Evolutionary conservation across 2,113 vertebrate species (phyloP), one percentile per base, ranked within the genome.

Genomic region (Myotis yumanensis): DNA sequence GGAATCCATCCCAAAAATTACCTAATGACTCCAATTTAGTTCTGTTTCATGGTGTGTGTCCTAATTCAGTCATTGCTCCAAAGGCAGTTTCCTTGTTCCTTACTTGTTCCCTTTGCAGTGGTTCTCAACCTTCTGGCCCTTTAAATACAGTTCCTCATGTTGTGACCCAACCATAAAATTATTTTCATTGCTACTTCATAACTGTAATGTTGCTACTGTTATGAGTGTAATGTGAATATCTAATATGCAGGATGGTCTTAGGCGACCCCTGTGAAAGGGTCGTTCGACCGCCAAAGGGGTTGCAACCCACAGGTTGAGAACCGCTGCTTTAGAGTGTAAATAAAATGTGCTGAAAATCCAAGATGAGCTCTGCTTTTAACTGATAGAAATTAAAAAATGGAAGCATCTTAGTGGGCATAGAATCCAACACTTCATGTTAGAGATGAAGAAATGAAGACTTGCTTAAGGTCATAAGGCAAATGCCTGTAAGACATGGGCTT

Each of bases 311-410:
- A 43, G 43, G 43, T 43, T 43, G 43, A 43, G 43, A 43, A 43
- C 43, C 43, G 43, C 43, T 43, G 6, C 43, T 43, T 92, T 64
- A 71, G 28, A 71, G n/a, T 89, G 71, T 96, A 96, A 94, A 94
- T 96, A 93, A 97, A 96, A 95, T 87, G 85, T 48, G 59, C 37
- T 52, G 4, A 15, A 80, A 87, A 75, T 93, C 77, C 9, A 32
- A 86, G 77, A 64, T 54, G 92, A 82, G n/a, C n/a, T 95, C 73
- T 95, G 46, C 73, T 94, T 96, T 95, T 43, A 88, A 90, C 57
- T 59, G 72, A 93, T 5, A 86, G 95, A 80, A 75, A 69, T 81
- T 69, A 59, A 90, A 59, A 14, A 86, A 72, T 77, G 80, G 76
- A 93, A 91, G 51, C 40, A 46, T 62, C 30, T 86, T 62, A 30